Conservation (phyloP, 2,797 vertebrate species). For the Cuniculus paca region DNA sequence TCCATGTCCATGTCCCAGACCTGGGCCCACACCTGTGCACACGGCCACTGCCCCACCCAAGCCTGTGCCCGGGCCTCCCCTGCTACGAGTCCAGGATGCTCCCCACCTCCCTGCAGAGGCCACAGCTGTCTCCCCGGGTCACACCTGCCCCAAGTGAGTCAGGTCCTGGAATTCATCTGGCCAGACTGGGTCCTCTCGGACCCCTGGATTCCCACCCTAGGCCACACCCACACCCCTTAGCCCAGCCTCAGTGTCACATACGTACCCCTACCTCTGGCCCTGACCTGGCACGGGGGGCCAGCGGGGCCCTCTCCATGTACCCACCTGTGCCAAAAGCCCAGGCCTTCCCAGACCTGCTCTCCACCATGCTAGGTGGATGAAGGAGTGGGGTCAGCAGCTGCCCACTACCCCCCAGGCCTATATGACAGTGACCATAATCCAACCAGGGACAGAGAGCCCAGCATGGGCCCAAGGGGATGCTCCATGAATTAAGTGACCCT, state of each 20-base stretch:
- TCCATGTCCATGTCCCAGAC: background rate
- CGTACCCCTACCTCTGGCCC: background rate
- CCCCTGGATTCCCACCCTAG: background rate
- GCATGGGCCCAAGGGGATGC: fast-evolving
- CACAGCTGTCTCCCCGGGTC: background rate
- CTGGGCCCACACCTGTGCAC: background rate
- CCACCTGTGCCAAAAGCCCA: background rate
- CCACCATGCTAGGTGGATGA: background rate
- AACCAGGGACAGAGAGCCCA: background rate
- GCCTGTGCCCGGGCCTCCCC: background rate
- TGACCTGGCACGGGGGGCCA: background rate
- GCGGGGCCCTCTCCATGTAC: background rate
- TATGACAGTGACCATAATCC: background rate
- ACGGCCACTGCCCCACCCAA: background rate
- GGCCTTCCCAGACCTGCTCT: background rate
- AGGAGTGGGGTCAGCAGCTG: background rate
- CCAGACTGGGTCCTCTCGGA: background rate
- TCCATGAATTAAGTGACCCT: background rate
- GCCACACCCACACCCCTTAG: background rate
- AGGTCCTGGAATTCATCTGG: background rate
- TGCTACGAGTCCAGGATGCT: background rate
- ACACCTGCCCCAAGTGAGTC: background rate
- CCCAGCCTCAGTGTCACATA: background rate
- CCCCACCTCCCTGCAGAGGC: background rate
- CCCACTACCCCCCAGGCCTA: background rate